These are phyloP conservation scores for Folsomia manolachei DNA, from an alignment of 2,888 invertebrate species.

Conservation along the genomic window DNA sequence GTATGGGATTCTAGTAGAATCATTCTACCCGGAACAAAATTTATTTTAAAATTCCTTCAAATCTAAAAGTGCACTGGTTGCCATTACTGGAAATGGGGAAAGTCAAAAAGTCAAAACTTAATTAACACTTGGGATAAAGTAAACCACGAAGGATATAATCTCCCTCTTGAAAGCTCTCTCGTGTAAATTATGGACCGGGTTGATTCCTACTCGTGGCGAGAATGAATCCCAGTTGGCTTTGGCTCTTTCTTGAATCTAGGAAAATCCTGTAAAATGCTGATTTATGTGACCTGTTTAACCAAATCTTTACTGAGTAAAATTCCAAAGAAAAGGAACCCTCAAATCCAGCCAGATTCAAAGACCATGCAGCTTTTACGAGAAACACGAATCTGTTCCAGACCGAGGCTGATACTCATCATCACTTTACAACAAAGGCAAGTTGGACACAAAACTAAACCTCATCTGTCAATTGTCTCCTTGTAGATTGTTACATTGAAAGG, in stretches of 20 bases:
- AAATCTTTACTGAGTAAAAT: slow-evolving; percentile 22
- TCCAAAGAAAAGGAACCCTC: background rate
- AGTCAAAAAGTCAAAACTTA: background rate
- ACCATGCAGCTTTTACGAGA: background rate
- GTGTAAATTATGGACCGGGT: background rate
- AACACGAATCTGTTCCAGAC: background rate
- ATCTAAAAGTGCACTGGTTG: background rate
- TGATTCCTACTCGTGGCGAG: background rate
- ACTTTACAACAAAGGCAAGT: too few relatives aligned
- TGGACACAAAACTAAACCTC: background rate
- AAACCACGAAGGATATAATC: background rate
- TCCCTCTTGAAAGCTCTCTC: background rate
- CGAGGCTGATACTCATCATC: too few relatives aligned
- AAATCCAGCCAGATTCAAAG: background rate
- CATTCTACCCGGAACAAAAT: too few relatives aligned
- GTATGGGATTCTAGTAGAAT: background rate
- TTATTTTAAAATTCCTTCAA: background rate
- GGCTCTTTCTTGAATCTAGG: background rate
- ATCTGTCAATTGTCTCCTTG: slow-evolving; percentile 7
- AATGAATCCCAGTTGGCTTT: slow-evolving; percentile 1
- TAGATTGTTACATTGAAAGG: background rate
- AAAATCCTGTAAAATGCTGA: slow-evolving; percentile 9
- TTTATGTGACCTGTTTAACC: slow-evolving; percentile 30
- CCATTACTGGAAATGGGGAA: background rate
- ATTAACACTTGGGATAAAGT: background rate